Base-by-base conservation (phyloP, 2,888 invertebrate genomes). In the Therioaphis trifolii region DNA sequence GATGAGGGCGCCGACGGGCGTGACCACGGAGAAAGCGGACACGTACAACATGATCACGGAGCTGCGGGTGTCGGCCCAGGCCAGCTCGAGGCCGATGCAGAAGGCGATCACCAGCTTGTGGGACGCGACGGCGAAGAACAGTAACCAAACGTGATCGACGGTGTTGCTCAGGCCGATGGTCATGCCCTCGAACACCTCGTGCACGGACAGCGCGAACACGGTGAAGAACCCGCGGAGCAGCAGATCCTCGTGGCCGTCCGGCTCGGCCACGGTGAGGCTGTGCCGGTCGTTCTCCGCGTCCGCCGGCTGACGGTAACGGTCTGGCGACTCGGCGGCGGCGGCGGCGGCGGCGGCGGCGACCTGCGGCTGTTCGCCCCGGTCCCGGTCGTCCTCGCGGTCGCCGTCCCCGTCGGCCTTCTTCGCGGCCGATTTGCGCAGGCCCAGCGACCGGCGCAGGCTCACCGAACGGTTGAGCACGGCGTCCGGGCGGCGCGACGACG, bases 151-250 rank as follows among this genome's bases (percentile, higher is more conserved):
- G 27, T 90, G 91, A 1, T 88, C 87, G 3, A 91, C 89, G 35
- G 92, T 91, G 18, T 91, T 89, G 88, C 95, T 94, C 84, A 95
- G 89, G 0, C 95, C 95, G 18, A 96, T 93, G 18, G 95, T 94
- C 77, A 95, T 89, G 27, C 95, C 93, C 88, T 93, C 93, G 87
- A 93, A 92, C 43, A 93, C 90, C 0, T 93, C 92, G 87, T 93
- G 93, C 85, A 93, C 92, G 55, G 92, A 92, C 9, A 93, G 87
- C 0, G 93, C 93, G 69, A 93, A 88, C 12, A 93, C 92, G 0
- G 92, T 91, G 69, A 93, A 88, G 5, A 93, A 89, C 52, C 91
- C 92, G 68, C 90, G 89, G 82, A 91, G 86, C 29, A 87, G 87
- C 46, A 87, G 87, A 12, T 86, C 86, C 0, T 86, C 86, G 18